Evolutionary conservation across 35 echinoderm and acorn worm genomes (phyloP).

Genomic region (Ophioderma brevispina): DNA sequence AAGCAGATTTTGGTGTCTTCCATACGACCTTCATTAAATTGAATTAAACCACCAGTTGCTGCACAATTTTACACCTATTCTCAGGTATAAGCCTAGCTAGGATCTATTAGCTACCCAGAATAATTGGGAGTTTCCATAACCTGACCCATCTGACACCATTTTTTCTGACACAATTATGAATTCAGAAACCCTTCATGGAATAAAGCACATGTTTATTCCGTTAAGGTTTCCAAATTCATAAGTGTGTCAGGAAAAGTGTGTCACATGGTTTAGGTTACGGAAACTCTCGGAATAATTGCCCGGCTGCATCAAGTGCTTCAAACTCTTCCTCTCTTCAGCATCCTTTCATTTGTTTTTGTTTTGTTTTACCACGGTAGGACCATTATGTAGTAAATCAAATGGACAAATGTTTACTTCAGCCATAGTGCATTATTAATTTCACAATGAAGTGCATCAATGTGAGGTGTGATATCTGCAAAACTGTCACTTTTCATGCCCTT

Average conservation of each 20-base stretch:
- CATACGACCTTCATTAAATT: not conserved
- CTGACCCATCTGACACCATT: too few relatives aligned
- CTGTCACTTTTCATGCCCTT: not conserved
- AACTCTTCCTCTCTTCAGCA: not conserved
- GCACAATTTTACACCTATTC: not conserved
- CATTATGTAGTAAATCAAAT: not conserved
- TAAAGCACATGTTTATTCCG: too few relatives aligned
- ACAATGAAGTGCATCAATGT: not conserved
- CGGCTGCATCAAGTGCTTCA: not conserved
- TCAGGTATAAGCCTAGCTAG: not conserved
- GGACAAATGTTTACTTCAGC: not conserved
- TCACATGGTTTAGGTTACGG: too few relatives aligned
- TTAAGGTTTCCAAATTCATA: too few relatives aligned
- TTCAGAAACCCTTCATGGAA: too few relatives aligned
- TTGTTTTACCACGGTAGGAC: not conserved
- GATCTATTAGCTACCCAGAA: not conserved
- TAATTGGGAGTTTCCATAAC: too few relatives aligned
- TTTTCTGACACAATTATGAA: too few relatives aligned
- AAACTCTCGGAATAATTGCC: not conserved
- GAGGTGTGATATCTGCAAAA: not conserved
- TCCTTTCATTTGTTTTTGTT: not conserved
- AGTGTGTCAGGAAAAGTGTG: too few relatives aligned
- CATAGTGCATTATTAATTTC: not conserved
- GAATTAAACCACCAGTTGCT: not conserved
- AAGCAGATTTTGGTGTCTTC: not conserved